phyloP scores from a whole-genome alignment of 2,797 vertebrate species.

The Hapalemur alaotrensis region DNA sequence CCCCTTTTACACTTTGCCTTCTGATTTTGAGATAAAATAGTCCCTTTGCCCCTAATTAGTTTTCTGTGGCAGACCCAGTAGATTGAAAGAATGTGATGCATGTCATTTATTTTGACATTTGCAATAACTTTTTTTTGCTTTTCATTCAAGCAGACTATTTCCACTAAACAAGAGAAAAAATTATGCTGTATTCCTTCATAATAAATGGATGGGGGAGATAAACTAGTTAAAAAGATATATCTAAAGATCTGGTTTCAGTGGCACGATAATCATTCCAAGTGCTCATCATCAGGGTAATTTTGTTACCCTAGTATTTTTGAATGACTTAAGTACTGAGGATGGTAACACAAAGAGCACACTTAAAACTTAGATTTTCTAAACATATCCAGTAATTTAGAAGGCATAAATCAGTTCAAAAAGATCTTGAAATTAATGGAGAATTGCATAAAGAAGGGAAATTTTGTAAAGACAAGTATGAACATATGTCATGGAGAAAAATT shows the following conservation, averaged over 20 bases:
- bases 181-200: background rate
- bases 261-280: background rate
- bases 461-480: background rate
- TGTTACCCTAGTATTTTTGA: background rate
- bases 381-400: background rate
- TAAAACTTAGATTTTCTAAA: background rate
- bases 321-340: background rate
- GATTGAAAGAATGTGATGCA: background rate
- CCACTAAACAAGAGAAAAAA: background rate
- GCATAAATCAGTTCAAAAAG: background rate
- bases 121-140: background rate
- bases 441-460: background rate
- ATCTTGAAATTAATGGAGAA: background rate
- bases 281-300: background rate
- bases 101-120: background rate
- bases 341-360: background rate
- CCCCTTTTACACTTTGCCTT: background rate
- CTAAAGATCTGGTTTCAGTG: background rate
- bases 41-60: background rate
- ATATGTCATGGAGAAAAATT: background rate
- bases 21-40: background rate
- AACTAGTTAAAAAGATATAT: background rate
- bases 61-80: background rate
- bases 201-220: background rate
- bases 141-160: background rate